Base-by-base conservation (phyloP, 30 jellyfish, hydroid and myxozoan species). In the Chrysaora quinquecirrha region DNA sequence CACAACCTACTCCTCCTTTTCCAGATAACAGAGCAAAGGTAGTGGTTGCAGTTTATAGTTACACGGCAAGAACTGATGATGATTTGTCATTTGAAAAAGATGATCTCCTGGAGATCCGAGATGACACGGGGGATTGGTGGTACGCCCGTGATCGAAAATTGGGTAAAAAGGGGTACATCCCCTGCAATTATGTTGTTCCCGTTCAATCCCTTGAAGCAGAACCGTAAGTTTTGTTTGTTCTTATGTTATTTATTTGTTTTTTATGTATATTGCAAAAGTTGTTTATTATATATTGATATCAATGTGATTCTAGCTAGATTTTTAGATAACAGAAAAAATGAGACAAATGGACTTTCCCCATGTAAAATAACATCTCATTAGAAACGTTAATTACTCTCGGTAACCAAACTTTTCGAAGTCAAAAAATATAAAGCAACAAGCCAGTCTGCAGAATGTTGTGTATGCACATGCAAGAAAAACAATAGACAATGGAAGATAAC, bases 81-180 rank as follows among this genome's bases (percentile, higher is more conserved):
- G 98, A 93, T 71, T 62, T 93, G 66, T 54, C 97, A 31, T 93
- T 93, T 47, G 81, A 48, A 18, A 93, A 87, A 75, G 98, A 96
- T 4, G 98, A 93, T 50, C 81, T 34, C 3, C 80, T 93, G 38
- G 98, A 93, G 71, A 80, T 93, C 22, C 73, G 96, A 48, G 96
- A 93, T 63, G 94, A 87, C 70, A 47, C 77, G 1, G 94, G 94
- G 0, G 97, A 86, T 71, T 93, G 98, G 98, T 93, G 98, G 98
- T 67, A 61, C 50, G 98, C 98, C 11, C 72, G 98, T 6, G 84
- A 95, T 33, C 72, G 94, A 49, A 73, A 58, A 34, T 67, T 80
- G 38, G 98, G 97, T 3, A 74, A 93, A 74, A 80, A 86, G 60
- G 98, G 98, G 7, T 93, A 65, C 87, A 93, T 93, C 38, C 98